phyloP scores from a whole-genome alignment of 2,113 vertebrate species.

The Patagioenas fasciata region DNA sequence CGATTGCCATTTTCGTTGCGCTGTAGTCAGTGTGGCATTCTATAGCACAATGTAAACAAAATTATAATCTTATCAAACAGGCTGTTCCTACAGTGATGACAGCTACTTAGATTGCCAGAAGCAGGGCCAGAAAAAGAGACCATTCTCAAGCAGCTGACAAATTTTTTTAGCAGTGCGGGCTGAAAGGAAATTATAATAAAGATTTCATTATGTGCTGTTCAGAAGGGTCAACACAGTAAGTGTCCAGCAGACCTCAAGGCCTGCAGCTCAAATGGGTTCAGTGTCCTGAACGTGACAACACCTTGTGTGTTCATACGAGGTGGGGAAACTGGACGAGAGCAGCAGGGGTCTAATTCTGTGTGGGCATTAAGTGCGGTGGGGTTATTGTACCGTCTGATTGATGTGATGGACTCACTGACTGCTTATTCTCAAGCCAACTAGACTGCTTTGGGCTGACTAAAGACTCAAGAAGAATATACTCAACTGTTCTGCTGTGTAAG shows the following conservation, averaged over 20 bases:
- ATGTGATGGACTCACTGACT: background rate
- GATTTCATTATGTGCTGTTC: conserved; percentile 53
- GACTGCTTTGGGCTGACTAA: background rate
- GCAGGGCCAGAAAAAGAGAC: conserved; percentile 62
- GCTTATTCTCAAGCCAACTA: background rate
- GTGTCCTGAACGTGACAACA: background rate
- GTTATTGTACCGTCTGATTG: background rate
- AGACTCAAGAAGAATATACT: background rate
- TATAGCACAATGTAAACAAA: conserved; percentile 78
- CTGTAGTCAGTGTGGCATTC: conserved; percentile 67
- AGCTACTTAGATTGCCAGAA: conserved; percentile 60
- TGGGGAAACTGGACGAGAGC: background rate
- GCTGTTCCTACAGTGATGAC: conserved; percentile 61
- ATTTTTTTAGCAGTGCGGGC: conserved; percentile 36
- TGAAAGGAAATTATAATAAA: conserved; percentile 65
- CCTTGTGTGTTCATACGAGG: background rate
- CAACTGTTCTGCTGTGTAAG: background rate
- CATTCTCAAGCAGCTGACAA: conserved; percentile 61
- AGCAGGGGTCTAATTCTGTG: background rate
- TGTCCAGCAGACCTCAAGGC: background rate
- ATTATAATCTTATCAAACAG: conserved; percentile 79
- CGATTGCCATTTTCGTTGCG: conserved; percentile 58
- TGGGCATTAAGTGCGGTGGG: background rate
- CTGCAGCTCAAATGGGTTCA: background rate
- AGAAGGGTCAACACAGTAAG: background rate